These are phyloP conservation scores for Gymnoscelis rufifasciata DNA, from an alignment of 2,888 invertebrate genomes.

Conservation along the genomic window DNA sequence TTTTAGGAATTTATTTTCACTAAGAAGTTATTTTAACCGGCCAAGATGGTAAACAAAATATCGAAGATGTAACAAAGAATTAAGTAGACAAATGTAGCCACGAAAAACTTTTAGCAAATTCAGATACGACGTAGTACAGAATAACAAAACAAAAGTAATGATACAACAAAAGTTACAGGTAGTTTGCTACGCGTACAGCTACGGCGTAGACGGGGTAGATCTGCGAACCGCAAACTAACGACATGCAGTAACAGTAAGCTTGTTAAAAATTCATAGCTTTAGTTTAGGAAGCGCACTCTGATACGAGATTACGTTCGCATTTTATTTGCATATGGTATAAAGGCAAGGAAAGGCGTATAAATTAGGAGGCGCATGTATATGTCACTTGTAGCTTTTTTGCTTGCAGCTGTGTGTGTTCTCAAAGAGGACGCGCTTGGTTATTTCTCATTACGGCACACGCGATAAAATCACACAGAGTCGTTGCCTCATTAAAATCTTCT, in stretches of 20 bases:
- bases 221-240: slow-evolving; percentile 24
- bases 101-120: background rate
- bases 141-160: slow-evolving; percentile 9
- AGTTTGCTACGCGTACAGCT: slow-evolving; percentile 18
- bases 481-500: slow-evolving; percentile 80
- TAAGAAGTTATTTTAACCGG: slow-evolving; percentile 65
- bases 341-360: slow-evolving; percentile 33
- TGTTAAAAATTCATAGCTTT: slow-evolving; percentile 32
- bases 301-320: slow-evolving; percentile 26
- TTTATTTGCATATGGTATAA: slow-evolving; percentile 31
- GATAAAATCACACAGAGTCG: slow-evolving; percentile 78
- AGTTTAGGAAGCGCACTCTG: slow-evolving; percentile 28
- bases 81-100: no score
- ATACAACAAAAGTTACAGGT: slow-evolving; percentile 12
- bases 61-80: no score
- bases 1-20: slow-evolving; percentile 56
- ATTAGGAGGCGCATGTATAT: slow-evolving; percentile 37
- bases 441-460: slow-evolving; percentile 76
- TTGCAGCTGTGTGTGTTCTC: slow-evolving; percentile 55
- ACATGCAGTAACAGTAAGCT: slow-evolving; percentile 25
- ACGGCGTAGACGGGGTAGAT: slow-evolving; percentile 23
- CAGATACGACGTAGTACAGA: background rate
- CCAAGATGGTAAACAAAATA: background rate
- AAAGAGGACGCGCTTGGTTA: slow-evolving; percentile 77
- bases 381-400: slow-evolving; percentile 60